Conservation (phyloP, 2,888 invertebrate species). For the Drosophila macrothrix region DNA sequence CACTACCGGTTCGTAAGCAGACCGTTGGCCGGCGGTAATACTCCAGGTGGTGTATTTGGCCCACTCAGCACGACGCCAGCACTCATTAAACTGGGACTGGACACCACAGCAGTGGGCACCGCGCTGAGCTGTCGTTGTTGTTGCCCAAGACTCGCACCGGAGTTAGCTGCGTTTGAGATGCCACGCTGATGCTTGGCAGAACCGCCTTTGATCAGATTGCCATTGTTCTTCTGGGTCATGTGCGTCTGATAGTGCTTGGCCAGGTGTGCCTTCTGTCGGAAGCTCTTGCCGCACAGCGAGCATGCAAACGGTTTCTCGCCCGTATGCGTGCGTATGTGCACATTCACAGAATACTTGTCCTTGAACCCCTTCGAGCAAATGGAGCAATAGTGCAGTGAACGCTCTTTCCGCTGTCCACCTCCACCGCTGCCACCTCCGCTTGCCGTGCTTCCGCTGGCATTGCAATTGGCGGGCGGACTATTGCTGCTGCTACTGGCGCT, state of each 20-base stretch:
- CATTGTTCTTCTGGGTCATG: slow-evolving; percentile 93
- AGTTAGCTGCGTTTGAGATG: slow-evolving; percentile 20
- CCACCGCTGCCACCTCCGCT: slow-evolving; percentile 84
- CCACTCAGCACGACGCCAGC: slow-evolving; percentile 63
- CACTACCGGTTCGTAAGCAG: slow-evolving; percentile 84
- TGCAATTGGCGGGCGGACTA: slow-evolving; percentile 80
- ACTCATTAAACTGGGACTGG: slow-evolving; percentile 56
- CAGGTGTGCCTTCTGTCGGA: slow-evolving; percentile 95
- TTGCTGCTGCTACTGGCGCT: slow-evolving; percentile 77
- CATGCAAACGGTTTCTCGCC: slow-evolving; percentile 99
- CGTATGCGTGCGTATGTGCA: slow-evolving; percentile 98
- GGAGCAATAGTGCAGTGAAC: slow-evolving; percentile 95
- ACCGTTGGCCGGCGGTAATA: slow-evolving; percentile 83
- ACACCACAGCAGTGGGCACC: slow-evolving; percentile 55
- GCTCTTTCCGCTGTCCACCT: slow-evolving; percentile 89
- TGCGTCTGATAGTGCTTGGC: slow-evolving; percentile 97
- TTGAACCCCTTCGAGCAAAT: slow-evolving; percentile 97
- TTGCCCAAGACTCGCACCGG: slow-evolving; percentile 30
- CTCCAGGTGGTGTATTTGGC: slow-evolving; percentile 67
- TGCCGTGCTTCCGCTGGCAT: slow-evolving; percentile 68
- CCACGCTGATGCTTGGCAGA: slow-evolving; percentile 75
- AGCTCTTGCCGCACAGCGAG: slow-evolving; percentile 96
- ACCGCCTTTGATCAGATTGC: slow-evolving; percentile 86
- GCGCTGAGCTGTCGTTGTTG: slow-evolving; percentile 78
- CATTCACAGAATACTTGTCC: slow-evolving; percentile 98